Evolutionary conservation across 2,113 vertebrate genomes (phyloP).

Genomic region (Apeltes quadracus): DNA sequence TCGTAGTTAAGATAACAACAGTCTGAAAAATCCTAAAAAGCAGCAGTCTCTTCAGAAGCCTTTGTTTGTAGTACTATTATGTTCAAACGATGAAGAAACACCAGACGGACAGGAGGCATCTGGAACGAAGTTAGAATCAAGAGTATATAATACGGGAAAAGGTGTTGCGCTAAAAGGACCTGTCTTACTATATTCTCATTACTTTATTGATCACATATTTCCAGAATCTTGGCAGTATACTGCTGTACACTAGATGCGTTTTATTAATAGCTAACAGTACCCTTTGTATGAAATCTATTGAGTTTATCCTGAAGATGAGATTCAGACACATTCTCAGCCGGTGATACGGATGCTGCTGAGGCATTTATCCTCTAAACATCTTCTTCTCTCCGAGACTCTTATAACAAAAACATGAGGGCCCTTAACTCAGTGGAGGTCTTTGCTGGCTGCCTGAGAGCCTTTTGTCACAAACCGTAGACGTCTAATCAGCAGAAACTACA

Average conservation of each 20-base stretch:
- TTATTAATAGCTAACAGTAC: too few species aligned
- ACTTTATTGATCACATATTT: too few species aligned
- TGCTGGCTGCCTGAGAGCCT: slow-evolving; percentile 30
- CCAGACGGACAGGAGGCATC: too few species aligned
- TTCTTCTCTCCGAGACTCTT: slow-evolving; percentile 9
- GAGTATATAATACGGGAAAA: too few species aligned
- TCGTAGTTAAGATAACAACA: background rate
- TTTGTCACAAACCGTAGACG: slow-evolving; percentile 13
- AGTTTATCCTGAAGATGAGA: slow-evolving; percentile 15
- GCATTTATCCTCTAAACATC: slow-evolving; percentile 32
- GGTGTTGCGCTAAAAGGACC: too few species aligned
- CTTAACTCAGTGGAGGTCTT: slow-evolving; percentile 48
- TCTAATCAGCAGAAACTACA: slow-evolving; percentile 31
- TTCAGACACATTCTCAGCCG: slow-evolving; percentile 37
- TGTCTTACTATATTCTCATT: too few species aligned
- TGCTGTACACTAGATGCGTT: too few species aligned
- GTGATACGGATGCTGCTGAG: slow-evolving; percentile 12
- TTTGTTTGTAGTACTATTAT: background rate
- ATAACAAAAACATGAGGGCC: slow-evolving; percentile 25
- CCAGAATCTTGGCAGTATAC: too few species aligned
- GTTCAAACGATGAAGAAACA: too few species aligned
- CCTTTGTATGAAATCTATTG: slow-evolving; percentile 13
- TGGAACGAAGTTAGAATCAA: too few species aligned
- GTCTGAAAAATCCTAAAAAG: background rate
- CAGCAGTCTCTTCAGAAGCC: background rate